Conservation (phyloP, 2,888 invertebrate species). For the Odontothrips loti region DNA sequence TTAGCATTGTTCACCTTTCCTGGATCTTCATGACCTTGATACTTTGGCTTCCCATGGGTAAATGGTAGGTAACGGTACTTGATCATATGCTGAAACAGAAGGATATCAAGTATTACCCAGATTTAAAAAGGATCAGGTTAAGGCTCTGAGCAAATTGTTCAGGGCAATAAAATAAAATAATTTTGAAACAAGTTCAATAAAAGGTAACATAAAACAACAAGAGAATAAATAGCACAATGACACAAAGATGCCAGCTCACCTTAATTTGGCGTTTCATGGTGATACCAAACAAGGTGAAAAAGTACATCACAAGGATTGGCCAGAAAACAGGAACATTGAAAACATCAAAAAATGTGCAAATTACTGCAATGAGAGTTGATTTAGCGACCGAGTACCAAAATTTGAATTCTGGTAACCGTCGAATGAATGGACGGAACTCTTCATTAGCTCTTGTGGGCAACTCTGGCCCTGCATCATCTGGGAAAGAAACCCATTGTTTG, state of each 20-base stretch:
- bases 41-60: constrained; percentile 95
- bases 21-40: constrained; percentile 62
- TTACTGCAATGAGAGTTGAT: constrained; percentile 82
- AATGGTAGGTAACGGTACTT: constrained; percentile 98
- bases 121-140: constrained; percentile 1
- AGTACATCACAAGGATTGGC: constrained; percentile 99
- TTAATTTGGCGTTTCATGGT: constrained; percentile 99
- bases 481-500: constrained; percentile 33
- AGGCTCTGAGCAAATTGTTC: constrained; percentile 27
- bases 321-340: constrained; percentile 99
- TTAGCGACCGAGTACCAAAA: constrained; percentile 98
- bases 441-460: constrained; percentile 92
- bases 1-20: constrained; percentile 43
- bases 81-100: constrained; percentile 90
- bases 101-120: constrained; percentile 39
- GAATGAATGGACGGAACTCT: constrained; percentile 85
- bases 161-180: no score
- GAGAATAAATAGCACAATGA: neutral
- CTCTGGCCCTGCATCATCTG: constrained; percentile 82
- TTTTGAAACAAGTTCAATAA: no score
- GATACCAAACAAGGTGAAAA: constrained; percentile 95
- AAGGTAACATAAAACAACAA: no score
- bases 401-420: constrained; percentile 97
- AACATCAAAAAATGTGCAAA: constrained; percentile 94
- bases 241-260: constrained; percentile 55